phyloP scores from a whole-genome alignment of 2,797 vertebrate genomes.

The Kryptolebias ocellatus region DNA sequence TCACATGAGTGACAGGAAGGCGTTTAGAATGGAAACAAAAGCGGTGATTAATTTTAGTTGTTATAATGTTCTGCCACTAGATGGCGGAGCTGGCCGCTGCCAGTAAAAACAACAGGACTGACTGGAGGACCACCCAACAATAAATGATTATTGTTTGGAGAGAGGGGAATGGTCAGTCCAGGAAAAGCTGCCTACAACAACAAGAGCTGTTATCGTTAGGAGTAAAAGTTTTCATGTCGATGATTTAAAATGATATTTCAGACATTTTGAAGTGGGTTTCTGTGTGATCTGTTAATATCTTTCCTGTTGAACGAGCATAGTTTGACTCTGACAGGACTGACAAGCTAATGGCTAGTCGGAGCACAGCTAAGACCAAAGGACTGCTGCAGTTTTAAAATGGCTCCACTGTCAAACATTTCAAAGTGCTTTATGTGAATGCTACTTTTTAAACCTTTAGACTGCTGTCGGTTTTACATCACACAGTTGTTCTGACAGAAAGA shows the following conservation, averaged over 20 bases:
- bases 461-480: too few species aligned
- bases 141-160: not conserved
- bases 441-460: too few species aligned
- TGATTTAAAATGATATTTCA: not conserved
- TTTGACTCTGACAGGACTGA: too few species aligned
- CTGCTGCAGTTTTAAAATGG: too few species aligned
- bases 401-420: too few species aligned
- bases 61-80: slow-evolving; percentile 29
- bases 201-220: not conserved
- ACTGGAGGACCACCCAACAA: not conserved
- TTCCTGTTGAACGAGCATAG: too few species aligned
- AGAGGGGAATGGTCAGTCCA: not conserved
- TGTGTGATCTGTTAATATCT: too few species aligned
- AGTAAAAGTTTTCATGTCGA: too few species aligned
- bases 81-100: slow-evolving; percentile 45
- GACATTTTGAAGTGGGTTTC: not conserved
- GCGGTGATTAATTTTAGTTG: not conserved
- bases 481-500: too few species aligned
- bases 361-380: too few species aligned
- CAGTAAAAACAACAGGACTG: slow-evolving; percentile 7
- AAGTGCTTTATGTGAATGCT: too few species aligned
- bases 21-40: not conserved
- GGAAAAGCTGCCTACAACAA: not conserved
- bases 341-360: too few species aligned
- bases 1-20: not conserved